phyloP scores from a whole-genome alignment of 2,888 invertebrate species.

The Ptilodon capucinus region DNA sequence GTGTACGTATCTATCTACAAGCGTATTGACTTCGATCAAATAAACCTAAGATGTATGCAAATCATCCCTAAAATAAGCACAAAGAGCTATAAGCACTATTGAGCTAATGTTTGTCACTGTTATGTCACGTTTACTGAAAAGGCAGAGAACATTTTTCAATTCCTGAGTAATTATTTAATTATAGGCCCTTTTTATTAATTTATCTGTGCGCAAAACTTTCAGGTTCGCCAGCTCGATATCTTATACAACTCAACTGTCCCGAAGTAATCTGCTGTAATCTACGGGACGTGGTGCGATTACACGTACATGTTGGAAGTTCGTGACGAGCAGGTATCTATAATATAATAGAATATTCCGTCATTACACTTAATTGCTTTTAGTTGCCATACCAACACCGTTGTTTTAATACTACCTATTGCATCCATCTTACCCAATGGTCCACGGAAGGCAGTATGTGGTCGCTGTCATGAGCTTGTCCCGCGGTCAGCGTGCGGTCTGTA shows the following conservation, averaged over 20 bases:
- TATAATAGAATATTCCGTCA: too few relatives aligned
- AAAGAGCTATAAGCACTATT: too few relatives aligned
- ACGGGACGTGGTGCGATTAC: not conserved
- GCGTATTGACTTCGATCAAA: not conserved
- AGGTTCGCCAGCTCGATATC: not conserved
- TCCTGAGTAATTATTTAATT: not conserved
- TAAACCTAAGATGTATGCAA: too few relatives aligned
- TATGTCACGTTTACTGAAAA: too few relatives aligned
- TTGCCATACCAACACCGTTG: too few relatives aligned
- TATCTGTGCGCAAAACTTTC: not conserved
- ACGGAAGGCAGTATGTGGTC: conserved; percentile 3
- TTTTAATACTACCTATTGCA: too few relatives aligned
- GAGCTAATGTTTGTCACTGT: too few relatives aligned
- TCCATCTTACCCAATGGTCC: conserved; percentile 29
- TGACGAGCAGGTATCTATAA: too few relatives aligned
- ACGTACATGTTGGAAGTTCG: not conserved
- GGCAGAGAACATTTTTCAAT: not conserved
- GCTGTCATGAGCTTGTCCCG: not conserved
- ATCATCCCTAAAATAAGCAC: too few relatives aligned
- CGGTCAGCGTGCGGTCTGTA: too few relatives aligned
- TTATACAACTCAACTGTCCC: not conserved
- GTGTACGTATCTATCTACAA: conserved; percentile 37
- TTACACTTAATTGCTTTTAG: too few relatives aligned
- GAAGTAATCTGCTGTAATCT: not conserved
- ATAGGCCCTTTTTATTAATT: not conserved